Evolutionary conservation across 2,113 vertebrate species (phyloP).

Genomic region (Echinops telfairi): DNA sequence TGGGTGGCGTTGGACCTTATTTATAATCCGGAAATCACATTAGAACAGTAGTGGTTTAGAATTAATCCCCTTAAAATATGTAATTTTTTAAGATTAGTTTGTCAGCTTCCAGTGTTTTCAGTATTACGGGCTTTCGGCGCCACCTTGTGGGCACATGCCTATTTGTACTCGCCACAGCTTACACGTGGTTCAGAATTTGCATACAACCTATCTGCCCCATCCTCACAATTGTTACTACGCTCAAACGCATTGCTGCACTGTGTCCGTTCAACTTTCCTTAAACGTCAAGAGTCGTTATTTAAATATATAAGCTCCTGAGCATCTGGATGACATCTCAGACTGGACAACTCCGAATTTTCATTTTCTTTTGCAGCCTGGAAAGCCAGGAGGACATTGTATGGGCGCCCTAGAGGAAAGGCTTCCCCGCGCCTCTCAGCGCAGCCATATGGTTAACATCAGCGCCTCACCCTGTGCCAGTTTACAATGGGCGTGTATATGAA

Average conservation of each 20-base stretch:
- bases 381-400: slow-evolving; percentile 60
- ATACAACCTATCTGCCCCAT: no score
- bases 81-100: slow-evolving; percentile 20
- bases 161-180: neutral
- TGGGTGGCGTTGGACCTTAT: neutral
- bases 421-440: slow-evolving; percentile 7
- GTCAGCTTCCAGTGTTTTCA: neutral
- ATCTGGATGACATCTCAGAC: slow-evolving; percentile 80
- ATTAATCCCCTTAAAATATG: slow-evolving; percentile 8
- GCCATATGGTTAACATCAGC: slow-evolving; percentile 77
- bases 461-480: slow-evolving; percentile 23
- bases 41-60: slow-evolving; percentile 7
- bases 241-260: no score
- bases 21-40: slow-evolving; percentile 38
- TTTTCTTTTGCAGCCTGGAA: slow-evolving; percentile 64
- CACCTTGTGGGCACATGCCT: slow-evolving; percentile 84
- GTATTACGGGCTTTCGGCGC: slow-evolving; percentile 80
- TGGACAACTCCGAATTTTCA: slow-evolving; percentile 64
- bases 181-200: neutral
- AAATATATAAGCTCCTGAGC: slow-evolving; percentile 57
- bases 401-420: slow-evolving; percentile 66
- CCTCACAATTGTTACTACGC: no score
- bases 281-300: slow-evolving; percentile 21
- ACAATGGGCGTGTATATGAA: slow-evolving; percentile 51
- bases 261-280: neutral